A percentile compares a stretch with the other conserved stretches of the same genome.
These are phyloP conservation scores for Corynorhinus townsendii DNA, from an alignment of 2,113 vertebrate genomes.

Conservation along the genomic window DNA sequence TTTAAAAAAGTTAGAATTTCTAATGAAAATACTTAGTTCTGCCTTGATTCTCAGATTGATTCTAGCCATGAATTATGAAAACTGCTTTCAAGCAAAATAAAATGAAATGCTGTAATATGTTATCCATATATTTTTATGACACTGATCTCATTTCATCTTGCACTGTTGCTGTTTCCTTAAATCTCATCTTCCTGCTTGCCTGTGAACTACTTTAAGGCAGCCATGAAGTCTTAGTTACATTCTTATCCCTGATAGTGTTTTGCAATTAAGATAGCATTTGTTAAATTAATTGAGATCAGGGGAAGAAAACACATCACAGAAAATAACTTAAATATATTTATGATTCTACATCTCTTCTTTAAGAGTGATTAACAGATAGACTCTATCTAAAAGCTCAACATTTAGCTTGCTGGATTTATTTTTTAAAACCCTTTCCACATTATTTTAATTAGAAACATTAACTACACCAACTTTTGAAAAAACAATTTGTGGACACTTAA, in stretches of 20 bases:
- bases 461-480: not conserved
- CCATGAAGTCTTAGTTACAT: not conserved
- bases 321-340: not conserved
- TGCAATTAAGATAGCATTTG: not conserved
- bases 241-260: not conserved
- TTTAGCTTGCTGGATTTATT: not conserved
- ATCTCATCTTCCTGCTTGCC: not conserved
- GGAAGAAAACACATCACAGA: not conserved
- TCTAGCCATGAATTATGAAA: not conserved
- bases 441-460: not conserved
- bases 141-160: not conserved
- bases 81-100: not conserved
- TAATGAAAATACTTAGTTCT: conserved; percentile 7
- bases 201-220: not conserved
- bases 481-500: not conserved
- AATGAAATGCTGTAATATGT: not conserved
- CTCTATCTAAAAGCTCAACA: not conserved
- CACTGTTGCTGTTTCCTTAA: not conserved
- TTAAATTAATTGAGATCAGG: not conserved
- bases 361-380: not conserved
- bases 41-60: not conserved
- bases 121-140: not conserved
- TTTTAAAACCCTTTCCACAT: not conserved
- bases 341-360: not conserved
- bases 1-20: not conserved